These are phyloP conservation scores for Drosophila fulvimacula DNA, from an alignment of 2,888 invertebrate genomes.

Conservation along the genomic window DNA sequence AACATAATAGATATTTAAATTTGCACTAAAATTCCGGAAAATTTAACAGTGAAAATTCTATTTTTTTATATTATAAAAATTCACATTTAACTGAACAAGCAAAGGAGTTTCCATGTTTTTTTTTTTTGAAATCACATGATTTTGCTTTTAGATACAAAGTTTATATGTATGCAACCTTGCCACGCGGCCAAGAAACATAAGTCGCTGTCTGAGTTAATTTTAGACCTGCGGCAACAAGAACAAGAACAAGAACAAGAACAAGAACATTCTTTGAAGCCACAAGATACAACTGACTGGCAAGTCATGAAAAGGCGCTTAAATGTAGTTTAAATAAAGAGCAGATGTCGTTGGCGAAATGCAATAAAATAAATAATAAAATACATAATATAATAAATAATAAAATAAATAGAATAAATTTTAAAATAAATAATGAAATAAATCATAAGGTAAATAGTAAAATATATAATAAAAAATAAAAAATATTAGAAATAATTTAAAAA, in stretches of 20 bases:
- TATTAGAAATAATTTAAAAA: too few relatives aligned
- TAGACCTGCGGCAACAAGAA: constrained; percentile 45
- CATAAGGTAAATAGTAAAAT: too few relatives aligned
- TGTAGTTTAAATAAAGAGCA: neutral
- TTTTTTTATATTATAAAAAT: too few relatives aligned
- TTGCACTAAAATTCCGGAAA: neutral
- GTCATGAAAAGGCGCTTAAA: neutral
- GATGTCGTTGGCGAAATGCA: neutral
- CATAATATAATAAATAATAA: too few relatives aligned
- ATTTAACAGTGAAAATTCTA: neutral
- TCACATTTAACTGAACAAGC: neutral
- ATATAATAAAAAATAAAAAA: too few relatives aligned
- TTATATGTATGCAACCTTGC: constrained; percentile 33
- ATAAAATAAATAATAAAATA: constrained; percentile 59
- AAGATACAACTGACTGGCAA: constrained; percentile 5
- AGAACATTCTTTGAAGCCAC: too few relatives aligned
- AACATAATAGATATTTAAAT: neutral
- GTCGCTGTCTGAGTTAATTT: constrained; percentile 58
- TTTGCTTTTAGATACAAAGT: neutral
- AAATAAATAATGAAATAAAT: too few relatives aligned
- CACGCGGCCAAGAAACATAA: constrained; percentile 41
- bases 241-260: too few relatives aligned
- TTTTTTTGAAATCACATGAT: neutral
- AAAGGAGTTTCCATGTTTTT: neutral
- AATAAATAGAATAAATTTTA: too few relatives aligned